These are phyloP conservation scores for Dioctria rufipes DNA, from an alignment of 2,888 invertebrate genomes.

Conservation along the genomic window DNA sequence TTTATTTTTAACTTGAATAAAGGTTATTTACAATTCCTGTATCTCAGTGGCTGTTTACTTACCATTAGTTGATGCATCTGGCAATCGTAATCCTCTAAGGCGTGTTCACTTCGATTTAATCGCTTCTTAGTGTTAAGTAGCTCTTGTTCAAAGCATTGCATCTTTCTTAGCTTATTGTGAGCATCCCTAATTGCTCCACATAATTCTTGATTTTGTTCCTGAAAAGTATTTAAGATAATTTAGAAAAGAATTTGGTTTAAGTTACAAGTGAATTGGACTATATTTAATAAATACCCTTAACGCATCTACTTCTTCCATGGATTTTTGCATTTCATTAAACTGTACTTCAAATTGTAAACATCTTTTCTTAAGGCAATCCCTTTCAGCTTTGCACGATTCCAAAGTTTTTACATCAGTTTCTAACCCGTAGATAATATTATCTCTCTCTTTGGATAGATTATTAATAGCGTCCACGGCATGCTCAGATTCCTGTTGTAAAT, in stretches of 20 bases:
- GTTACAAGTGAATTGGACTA: no score
- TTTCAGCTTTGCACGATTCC: background rate
- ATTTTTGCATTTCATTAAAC: background rate
- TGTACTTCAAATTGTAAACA: background rate
- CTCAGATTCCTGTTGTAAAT: background rate
- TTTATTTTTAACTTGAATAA: slow-evolving; percentile 60
- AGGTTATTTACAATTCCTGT: slow-evolving; percentile 41
- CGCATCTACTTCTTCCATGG: background rate
- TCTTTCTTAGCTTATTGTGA: slow-evolving; percentile 1
- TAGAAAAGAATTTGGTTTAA: no score
- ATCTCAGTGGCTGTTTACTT: slow-evolving; percentile 57
- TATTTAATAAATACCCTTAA: background rate
- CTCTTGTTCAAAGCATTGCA: slow-evolving; percentile 35
- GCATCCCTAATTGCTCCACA: slow-evolving; percentile 30
- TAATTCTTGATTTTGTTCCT: slow-evolving; percentile 51
- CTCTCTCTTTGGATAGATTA: background rate
- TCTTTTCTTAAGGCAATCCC: background rate
- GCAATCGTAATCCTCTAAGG: slow-evolving; percentile 64
- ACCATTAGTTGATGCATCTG: slow-evolving; percentile 64
- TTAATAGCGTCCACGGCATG: background rate
- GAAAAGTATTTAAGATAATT: background rate
- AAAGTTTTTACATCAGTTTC: background rate
- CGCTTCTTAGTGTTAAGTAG: slow-evolving; percentile 29
- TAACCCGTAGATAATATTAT: background rate
- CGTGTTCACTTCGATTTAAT: slow-evolving; percentile 60